These are phyloP conservation scores for Nudaria mundana DNA, from an alignment of 2,888 invertebrate species.

Conservation along the genomic window DNA sequence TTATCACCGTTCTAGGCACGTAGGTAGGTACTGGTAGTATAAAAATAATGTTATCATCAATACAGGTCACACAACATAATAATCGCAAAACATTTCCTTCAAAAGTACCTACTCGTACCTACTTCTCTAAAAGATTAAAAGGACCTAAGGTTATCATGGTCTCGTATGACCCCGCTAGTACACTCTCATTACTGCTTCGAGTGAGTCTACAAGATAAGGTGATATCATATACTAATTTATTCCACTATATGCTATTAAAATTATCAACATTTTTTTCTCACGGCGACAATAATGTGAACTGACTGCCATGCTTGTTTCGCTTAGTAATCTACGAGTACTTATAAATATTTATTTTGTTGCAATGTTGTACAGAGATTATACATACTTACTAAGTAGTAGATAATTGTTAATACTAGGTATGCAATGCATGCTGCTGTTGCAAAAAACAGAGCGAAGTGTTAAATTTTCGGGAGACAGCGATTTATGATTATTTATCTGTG, in stretches of 20 bases:
- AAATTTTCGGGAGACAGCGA: too few relatives aligned
- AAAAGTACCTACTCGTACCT: conserved; percentile 1
- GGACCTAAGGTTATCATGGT: conserved; percentile 1
- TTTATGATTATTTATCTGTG: too few relatives aligned
- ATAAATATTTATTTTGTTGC: not conserved
- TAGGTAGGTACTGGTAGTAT: too few relatives aligned
- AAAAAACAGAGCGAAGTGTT: too few relatives aligned
- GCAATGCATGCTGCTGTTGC: too few relatives aligned
- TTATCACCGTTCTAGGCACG: too few relatives aligned
- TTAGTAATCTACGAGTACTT: not conserved
- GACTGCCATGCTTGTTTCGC: not conserved
- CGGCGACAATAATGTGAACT: not conserved
- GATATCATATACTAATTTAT: conserved; percentile 4
- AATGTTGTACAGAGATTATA: too few relatives aligned
- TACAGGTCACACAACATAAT: not conserved
- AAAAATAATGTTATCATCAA: too few relatives aligned
- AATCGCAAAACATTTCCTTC: not conserved
- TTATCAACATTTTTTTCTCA: not conserved
- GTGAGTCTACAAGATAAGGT: not conserved
- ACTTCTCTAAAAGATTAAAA: not conserved
- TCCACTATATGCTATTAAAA: not conserved
- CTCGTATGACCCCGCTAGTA: conserved; percentile 5
- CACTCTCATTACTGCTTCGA: not conserved
- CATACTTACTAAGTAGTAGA: too few relatives aligned
- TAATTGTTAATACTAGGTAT: too few relatives aligned